Conservation (phyloP, 2,888 invertebrate species). For the Diloba caeruleocephala region DNA sequence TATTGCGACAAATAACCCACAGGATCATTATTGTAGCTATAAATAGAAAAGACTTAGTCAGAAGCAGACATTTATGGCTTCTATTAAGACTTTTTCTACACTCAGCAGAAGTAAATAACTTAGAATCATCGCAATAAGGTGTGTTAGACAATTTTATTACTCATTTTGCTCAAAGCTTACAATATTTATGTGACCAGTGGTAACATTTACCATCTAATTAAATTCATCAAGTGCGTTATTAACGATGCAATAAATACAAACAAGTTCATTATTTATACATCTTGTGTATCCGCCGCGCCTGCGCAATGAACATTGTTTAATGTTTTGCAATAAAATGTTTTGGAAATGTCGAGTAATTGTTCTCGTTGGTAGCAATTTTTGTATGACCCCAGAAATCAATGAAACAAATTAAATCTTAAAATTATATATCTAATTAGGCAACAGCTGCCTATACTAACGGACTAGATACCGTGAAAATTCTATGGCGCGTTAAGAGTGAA, state of each 20-base stretch:
- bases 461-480: too few species aligned
- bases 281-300: conserved; percentile 54
- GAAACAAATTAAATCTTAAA: background rate
- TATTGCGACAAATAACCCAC: background rate
- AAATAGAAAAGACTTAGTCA: conserved; percentile 36
- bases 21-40: conserved; percentile 8
- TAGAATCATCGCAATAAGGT: conserved; percentile 39
- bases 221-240: conserved; percentile 56
- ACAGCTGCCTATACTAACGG: too few species aligned
- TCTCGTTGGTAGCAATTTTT: conserved; percentile 14
- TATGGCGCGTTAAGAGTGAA: too few species aligned
- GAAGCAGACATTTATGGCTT: conserved; percentile 27
- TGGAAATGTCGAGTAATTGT: conserved; percentile 37
- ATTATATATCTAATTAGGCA: too few species aligned
- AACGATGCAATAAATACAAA: conserved; percentile 56
- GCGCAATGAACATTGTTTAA: conserved; percentile 50
- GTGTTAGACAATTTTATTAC: conserved; percentile 51
- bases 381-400: too few species aligned
- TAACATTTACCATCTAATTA: conserved; percentile 56
- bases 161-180: conserved; percentile 44
- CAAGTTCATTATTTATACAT: conserved; percentile 60
- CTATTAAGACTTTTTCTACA: conserved; percentile 46
- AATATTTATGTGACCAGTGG: conserved; percentile 51
- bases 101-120: conserved; percentile 33
- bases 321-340: conserved; percentile 41